phyloP scores from a whole-genome alignment of 2,113 vertebrate species.

The Lepisosteus osseus region DNA sequence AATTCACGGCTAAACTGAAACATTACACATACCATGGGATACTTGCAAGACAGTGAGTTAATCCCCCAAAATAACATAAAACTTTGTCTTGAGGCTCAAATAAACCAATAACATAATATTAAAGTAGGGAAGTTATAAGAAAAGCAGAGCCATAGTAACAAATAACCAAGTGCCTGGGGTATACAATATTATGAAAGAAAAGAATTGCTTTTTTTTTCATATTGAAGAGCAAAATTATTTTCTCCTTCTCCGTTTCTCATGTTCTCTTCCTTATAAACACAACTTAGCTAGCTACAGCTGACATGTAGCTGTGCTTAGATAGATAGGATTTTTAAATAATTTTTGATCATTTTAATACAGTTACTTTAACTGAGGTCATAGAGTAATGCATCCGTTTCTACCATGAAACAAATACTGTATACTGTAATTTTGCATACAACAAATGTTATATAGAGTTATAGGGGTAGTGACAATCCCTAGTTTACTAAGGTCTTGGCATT shows the following conservation, averaged over 20 bases:
- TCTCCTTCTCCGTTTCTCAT: constrained; percentile 47
- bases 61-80: constrained; percentile 72
- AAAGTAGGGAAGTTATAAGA: constrained; percentile 59
- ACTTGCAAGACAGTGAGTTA: constrained; percentile 57
- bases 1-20: constrained; percentile 76
- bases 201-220: constrained; percentile 53
- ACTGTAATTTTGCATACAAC: too few species aligned
- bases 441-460: too few species aligned
- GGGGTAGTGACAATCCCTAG: too few species aligned
- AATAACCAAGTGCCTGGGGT: constrained; percentile 68
- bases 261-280: constrained; percentile 32
- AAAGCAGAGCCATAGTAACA: constrained; percentile 63
- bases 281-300: constrained; percentile 28
- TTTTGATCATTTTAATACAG: too few species aligned
- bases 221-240: constrained; percentile 31
- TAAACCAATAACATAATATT: constrained; percentile 73
- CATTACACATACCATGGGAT: constrained; percentile 71
- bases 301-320: too few species aligned
- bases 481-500: too few species aligned
- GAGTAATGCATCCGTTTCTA: too few species aligned
- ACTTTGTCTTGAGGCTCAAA: constrained; percentile 66
- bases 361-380: too few species aligned
- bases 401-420: too few species aligned
- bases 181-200: constrained; percentile 56
- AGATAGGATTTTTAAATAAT: too few species aligned